Conservation (phyloP, 2,888 invertebrate species). For the Philopedon plagiatum region DNA sequence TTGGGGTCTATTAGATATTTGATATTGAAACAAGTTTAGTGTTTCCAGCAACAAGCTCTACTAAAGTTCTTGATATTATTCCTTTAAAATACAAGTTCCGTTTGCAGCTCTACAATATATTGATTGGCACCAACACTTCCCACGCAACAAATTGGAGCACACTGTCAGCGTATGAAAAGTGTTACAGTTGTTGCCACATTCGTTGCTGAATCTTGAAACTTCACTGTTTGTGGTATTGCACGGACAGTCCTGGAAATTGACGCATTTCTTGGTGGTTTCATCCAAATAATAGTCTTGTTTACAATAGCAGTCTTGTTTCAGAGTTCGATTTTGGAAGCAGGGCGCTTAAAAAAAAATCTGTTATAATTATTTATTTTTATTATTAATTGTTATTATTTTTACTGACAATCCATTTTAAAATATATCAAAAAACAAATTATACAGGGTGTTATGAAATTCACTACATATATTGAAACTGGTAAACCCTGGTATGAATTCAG, state of each 20-base stretch:
- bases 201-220: slow-evolving; percentile 22
- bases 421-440: no score
- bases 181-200: slow-evolving; percentile 27
- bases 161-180: slow-evolving; percentile 15
- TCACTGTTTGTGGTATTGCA: slow-evolving; percentile 17
- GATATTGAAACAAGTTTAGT: no score
- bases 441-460: no score
- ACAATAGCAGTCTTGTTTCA: slow-evolving; percentile 26
- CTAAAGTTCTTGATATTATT: background rate
- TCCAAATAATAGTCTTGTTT: slow-evolving; percentile 22
- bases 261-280: slow-evolving; percentile 15
- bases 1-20: no score
- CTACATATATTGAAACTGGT: no score
- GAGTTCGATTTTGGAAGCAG: slow-evolving; percentile 3
- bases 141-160: background rate
- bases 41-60: no score
- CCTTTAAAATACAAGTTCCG: slow-evolving; percentile 17
- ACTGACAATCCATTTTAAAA: no score
- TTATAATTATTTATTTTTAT: no score
- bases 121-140: slow-evolving; percentile 20
- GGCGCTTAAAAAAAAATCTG: slow-evolving; percentile 8
- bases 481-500: no score
- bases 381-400: no score
- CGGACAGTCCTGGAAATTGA: slow-evolving; percentile 11
- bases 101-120: slow-evolving; percentile 13